Conservation (phyloP, 2,113 vertebrate genomes). For the Upupa epops region DNA sequence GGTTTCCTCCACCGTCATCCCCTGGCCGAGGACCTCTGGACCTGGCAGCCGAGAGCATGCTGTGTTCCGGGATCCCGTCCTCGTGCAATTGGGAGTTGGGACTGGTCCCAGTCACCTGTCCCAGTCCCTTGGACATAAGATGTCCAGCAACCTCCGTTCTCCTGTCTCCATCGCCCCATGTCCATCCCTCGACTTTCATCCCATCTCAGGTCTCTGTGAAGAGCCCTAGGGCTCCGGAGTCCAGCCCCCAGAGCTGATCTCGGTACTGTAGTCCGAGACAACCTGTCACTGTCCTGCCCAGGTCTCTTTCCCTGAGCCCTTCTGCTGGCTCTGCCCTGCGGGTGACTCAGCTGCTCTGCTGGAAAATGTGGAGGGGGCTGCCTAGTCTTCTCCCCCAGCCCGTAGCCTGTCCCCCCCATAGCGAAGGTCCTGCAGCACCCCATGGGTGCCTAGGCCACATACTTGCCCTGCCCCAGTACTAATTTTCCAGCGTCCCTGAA, state of each 20-base stretch:
- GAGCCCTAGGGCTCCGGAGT: not conserved
- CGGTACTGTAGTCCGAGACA: not conserved
- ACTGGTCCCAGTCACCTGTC: not conserved
- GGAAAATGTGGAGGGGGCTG: not conserved
- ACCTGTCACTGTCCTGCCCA: not conserved
- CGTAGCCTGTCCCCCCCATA: accelerated
- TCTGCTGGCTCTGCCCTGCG: not conserved
- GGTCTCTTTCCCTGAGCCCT: not conserved
- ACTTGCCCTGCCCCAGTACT: not conserved
- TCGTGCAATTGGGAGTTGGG: not conserved
- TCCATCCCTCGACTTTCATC: too few relatives aligned
- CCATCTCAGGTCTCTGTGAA: not conserved
- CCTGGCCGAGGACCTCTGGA: too few relatives aligned
- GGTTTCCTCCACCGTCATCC: not conserved
- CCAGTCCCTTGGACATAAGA: not conserved
- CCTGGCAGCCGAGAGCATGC: not conserved
- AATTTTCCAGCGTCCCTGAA: not conserved
- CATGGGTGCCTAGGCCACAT: not conserved
- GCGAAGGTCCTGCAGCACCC: not conserved
- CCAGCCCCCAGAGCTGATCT: not conserved
- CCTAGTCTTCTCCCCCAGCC: not conserved
- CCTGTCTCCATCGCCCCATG: not conserved
- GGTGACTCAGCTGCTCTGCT: not conserved
- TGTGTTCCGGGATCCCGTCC: not conserved
- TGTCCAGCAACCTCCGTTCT: not conserved